Percentiles rank a stretch among this genome's conserved stretches.
Conservation (phyloP, 1,140 invertebrate species). For the Drosophila kikkawai region DNA sequence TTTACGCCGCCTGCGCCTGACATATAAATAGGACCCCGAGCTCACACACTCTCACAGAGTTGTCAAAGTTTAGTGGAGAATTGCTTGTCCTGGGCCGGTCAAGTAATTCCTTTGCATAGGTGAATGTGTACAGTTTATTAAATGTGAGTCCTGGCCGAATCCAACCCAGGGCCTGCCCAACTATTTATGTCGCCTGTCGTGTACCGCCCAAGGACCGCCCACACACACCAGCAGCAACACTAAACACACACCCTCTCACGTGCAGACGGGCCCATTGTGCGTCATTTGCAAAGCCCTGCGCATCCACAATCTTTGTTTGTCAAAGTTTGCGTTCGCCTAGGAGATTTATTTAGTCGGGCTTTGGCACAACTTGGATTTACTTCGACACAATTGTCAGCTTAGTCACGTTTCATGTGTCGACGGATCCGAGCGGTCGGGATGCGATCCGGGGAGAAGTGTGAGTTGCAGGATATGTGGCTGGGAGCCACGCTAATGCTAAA, state of each 20-base stretch:
- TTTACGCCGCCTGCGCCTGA: conserved; percentile 60
- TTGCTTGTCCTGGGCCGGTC: conserved; percentile 22
- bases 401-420: conserved; percentile 78
- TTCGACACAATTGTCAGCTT: conserved; percentile 83
- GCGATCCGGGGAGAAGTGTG: conserved; percentile 1
- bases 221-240: not conserved
- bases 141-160: conserved; percentile 29
- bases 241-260: not conserved
- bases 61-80: conserved; percentile 50
- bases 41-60: conserved; percentile 30
- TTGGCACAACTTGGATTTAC: conserved; percentile 79
- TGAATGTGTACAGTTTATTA: conserved; percentile 57
- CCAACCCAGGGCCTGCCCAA: conserved; percentile 9
- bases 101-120: conserved; percentile 54
- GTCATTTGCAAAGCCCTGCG: conserved; percentile 55
- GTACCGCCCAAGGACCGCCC: conserved; percentile 12
- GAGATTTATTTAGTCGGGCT: conserved; percentile 81
- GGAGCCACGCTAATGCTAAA: conserved; percentile 70
- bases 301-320: conserved; percentile 61
- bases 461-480: not conserved
- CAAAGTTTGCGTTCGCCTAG: conserved; percentile 54
- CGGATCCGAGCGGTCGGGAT: conserved; percentile 18
- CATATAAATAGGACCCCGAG: conserved; percentile 59
- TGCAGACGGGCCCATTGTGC: conserved; percentile 37
- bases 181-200: conserved; percentile 59